Evolutionary conservation across 2,797 vertebrate genomes (phyloP), one percentile per base, ranked within the genome.

Genomic region (Arrhamphus sclerolepis): DNA sequence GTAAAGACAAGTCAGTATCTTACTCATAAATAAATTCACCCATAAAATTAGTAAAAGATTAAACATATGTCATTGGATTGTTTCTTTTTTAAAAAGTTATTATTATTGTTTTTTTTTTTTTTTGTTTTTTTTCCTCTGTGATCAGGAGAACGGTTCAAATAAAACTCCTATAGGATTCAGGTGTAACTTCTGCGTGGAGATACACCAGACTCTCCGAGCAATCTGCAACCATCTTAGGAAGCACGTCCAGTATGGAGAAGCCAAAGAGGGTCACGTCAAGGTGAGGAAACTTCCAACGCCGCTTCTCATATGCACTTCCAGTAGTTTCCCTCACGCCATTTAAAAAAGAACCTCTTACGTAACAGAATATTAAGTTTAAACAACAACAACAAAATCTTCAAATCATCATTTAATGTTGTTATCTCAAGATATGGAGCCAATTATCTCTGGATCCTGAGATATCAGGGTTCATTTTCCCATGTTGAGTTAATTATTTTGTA

Each of bases 221-320:
- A 99, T 99, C 90, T 98, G 96, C 86, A 99, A 99, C 85, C 98
- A 99, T 81, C 95, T 99, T 38, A 94, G 97, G 77, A 99, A 98
- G 75, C 98, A 99, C 1, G 95, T 99, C 57, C 96, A 98, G 82
- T 98, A 98, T 0, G 95, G 96, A 68, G 97, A 94, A 56, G 94
- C 92, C 77, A 95, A 96, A 63, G 92, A 94, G 14, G 93, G 94
- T 56, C 90, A 92, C 2, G 83, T 93, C 55, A 93, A 93, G 90
- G 93, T 93, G 85, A 65, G 65, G 18, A 1, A 6, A 69, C 26
- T 19, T 28, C 10, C 50, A 10, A 5, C 38, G 16, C 22, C 20
- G 24, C 40, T 7, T 0, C 40, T 17, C 21, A 19, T 5, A 7
- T 34, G 11, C 31, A 19, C 18, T 42, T 64, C 17, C 22, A 11